Evolutionary conservation across 2,888 invertebrate species (phyloP).

Genomic region (Pammene aurita): DNA sequence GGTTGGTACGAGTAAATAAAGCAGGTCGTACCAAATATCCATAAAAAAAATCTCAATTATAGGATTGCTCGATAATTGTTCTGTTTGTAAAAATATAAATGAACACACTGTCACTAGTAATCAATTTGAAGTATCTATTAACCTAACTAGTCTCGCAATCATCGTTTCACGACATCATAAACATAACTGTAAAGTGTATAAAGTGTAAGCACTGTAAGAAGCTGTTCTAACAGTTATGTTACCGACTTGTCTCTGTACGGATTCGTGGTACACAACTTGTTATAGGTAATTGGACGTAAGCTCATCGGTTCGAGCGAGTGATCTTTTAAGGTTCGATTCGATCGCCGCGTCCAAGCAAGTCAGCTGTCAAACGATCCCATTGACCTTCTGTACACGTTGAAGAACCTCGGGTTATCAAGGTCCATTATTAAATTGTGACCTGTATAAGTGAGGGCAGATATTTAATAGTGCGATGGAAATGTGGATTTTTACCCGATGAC

Average conservation of each 20-base stretch:
- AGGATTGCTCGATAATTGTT: no score
- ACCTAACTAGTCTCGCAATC: neutral
- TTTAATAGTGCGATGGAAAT: conserved; percentile 1
- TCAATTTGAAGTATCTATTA: neutral
- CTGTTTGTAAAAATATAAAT: no score
- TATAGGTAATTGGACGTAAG: conserved; percentile 57
- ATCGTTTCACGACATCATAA: neutral
- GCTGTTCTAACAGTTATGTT: conserved; percentile 22
- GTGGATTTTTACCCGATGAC: neutral
- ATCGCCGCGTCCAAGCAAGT: conserved; percentile 47
- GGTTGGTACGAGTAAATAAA: no score
- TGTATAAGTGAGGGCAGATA: conserved; percentile 28
- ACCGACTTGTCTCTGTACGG: conserved; percentile 26
- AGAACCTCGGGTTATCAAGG: conserved; percentile 34
- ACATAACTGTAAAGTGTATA: neutral
- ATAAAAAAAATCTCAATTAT: no score
- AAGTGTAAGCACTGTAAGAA: neutral
- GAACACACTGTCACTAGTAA: neutral
- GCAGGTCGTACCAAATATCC: no score
- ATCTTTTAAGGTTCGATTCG: conserved; percentile 46
- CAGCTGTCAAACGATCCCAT: conserved; percentile 46
- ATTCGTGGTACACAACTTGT: conserved; percentile 48
- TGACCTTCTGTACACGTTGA: conserved; percentile 47
- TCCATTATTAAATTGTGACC: conserved; percentile 35
- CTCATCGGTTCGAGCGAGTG: conserved; percentile 50